Evolutionary conservation across 37 sponge, comb jelly and placozoan genomes (phyloP).

Genomic region (Cladorhizidae sp.): DNA sequence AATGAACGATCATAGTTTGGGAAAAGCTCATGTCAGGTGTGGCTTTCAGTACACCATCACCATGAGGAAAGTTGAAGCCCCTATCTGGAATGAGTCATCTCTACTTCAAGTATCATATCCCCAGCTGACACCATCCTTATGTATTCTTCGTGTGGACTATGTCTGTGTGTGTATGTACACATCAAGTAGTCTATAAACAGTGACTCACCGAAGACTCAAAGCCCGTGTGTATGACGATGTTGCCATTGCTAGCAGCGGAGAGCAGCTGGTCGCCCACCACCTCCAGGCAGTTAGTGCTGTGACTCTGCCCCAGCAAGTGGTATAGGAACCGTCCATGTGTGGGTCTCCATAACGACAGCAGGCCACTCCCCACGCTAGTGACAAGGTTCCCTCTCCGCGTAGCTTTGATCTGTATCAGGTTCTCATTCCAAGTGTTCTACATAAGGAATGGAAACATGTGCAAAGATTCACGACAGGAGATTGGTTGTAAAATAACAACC

Average conservation of each 20-base stretch:
- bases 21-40: too few relatives aligned
- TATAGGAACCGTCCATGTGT: constrained; percentile 33
- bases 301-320: constrained; percentile 46
- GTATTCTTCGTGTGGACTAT: too few relatives aligned
- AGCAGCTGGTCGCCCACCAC: constrained; percentile 64
- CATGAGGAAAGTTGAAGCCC: too few relatives aligned
- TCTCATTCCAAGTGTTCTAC: constrained; percentile 52
- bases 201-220: constrained; percentile 52
- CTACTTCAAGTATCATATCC: too few relatives aligned
- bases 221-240: constrained; percentile 49
- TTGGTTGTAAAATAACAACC: too few relatives aligned
- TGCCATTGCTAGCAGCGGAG: constrained; percentile 36
- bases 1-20: too few relatives aligned
- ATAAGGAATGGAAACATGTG: neutral
- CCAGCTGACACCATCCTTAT: too few relatives aligned
- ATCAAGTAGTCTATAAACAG: too few relatives aligned
- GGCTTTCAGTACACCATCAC: too few relatives aligned
- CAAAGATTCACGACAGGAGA: too few relatives aligned
- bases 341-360: constrained; percentile 66
- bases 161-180: too few relatives aligned
- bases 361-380: constrained; percentile 51
- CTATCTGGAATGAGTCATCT: too few relatives aligned
- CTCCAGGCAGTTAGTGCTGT: constrained; percentile 53
- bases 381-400: constrained; percentile 66
- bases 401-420: constrained; percentile 38